Evolutionary conservation across 2,888 invertebrate species (phyloP).

Genomic region (Watsonalla binaria): DNA sequence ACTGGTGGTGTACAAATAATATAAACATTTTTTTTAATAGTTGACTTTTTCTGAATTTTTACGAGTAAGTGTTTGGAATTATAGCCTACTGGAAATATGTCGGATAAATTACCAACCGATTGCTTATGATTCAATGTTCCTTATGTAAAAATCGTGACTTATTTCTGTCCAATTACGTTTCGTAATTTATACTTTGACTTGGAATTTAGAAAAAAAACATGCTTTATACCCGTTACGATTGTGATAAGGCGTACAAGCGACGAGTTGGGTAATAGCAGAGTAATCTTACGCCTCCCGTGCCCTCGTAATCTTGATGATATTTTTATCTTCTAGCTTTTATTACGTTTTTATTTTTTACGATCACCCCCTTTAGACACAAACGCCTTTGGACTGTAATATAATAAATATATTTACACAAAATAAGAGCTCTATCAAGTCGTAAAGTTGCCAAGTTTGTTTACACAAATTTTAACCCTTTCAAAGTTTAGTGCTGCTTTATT

Average conservation of each 20-base stretch:
- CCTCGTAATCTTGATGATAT: conserved; percentile 56
- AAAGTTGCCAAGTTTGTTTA: conserved; percentile 10
- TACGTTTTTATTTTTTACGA: conserved; percentile 55
- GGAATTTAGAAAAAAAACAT: conserved; percentile 10
- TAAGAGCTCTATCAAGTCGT: conserved; percentile 23
- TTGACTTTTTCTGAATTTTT: no score
- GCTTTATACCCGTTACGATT: conserved; percentile 32
- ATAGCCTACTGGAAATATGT: no score
- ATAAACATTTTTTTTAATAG: neutral
- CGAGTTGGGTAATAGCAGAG: conserved; percentile 28
- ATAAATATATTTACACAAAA: conserved; percentile 34
- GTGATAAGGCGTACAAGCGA: conserved; percentile 40
- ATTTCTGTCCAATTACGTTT: no score
- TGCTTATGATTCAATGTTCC: no score
- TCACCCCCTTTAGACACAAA: conserved; percentile 25
- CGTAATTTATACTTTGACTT: no score
- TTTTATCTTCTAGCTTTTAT: conserved; percentile 56
- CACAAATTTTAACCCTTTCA: neutral
- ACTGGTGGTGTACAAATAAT: neutral
- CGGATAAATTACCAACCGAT: no score
- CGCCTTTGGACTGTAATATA: conserved; percentile 29
- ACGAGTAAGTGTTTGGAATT: no score
- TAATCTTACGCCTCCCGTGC: conserved; percentile 40
- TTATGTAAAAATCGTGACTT: no score
- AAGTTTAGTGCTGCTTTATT: neutral